A percentile compares a stretch with the other conserved stretches of the same genome.
These are phyloP conservation scores for Irena cyanogastra DNA, from an alignment of 2,113 vertebrate genomes.

Conservation along the genomic window DNA sequence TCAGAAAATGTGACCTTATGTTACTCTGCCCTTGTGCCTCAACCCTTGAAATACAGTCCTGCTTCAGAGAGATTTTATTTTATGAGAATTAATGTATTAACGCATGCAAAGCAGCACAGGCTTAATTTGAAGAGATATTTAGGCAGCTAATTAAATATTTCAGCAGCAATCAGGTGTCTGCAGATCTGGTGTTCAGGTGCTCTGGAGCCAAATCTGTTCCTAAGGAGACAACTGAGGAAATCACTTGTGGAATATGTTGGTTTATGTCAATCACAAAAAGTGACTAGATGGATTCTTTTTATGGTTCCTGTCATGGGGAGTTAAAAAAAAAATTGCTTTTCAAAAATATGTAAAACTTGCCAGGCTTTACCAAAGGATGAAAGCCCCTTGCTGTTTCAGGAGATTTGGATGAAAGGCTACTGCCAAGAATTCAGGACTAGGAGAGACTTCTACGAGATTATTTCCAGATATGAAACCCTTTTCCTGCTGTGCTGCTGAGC, in stretches of 20 bases:
- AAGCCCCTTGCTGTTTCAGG: neutral
- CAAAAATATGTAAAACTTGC: neutral
- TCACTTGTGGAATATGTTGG: neutral
- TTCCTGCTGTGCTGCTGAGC: conserved; percentile 45
- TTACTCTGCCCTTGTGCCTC: neutral
- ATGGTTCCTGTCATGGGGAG: neutral
- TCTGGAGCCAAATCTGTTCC: neutral
- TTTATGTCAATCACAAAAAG: neutral
- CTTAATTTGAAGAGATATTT: neutral
- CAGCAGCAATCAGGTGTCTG: neutral
- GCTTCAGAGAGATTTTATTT: neutral
- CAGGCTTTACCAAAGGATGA: neutral
- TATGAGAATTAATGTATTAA: neutral
- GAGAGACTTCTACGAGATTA: conserved; percentile 32
- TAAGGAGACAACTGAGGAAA: neutral
- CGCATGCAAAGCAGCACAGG: neutral
- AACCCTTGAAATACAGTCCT: neutral
- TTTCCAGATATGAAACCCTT: conserved; percentile 51
- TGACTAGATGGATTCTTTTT: neutral
- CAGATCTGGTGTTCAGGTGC: neutral
- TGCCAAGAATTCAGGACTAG: conserved; percentile 45
- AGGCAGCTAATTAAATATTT: neutral
- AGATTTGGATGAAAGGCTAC: neutral
- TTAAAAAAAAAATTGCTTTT: neutral
- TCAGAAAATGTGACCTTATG: neutral